Conservation (phyloP, 2,113 vertebrate genomes). For the Amazona vittata region DNA sequence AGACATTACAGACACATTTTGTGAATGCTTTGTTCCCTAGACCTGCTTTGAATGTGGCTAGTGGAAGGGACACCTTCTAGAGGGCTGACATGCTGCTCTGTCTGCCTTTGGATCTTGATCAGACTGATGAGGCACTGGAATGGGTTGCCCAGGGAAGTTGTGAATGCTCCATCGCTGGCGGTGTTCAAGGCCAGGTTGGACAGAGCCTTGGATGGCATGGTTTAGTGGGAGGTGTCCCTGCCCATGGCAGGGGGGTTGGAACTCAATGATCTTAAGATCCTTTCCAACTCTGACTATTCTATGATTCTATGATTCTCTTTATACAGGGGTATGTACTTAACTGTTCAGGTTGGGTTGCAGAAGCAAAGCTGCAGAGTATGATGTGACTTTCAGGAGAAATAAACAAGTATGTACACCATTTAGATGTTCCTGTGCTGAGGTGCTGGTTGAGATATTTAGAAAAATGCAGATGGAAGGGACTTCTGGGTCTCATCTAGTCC, state of each 20-base stretch:
- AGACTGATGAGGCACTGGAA: background rate
- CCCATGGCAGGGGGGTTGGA: no score
- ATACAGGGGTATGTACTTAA: background rate
- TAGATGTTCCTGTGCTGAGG: background rate
- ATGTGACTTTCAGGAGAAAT: background rate
- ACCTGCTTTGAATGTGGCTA: background rate
- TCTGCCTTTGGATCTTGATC: background rate
- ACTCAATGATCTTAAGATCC: no score
- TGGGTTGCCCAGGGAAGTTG: no score
- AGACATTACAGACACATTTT: background rate
- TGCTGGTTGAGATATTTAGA: background rate
- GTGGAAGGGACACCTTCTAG: background rate
- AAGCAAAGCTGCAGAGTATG: background rate
- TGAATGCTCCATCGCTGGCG: no score
- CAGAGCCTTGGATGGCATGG: no score
- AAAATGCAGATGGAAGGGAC: background rate
- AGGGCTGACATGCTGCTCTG: background rate
- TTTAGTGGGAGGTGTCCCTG: no score
- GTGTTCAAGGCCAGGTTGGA: no score
- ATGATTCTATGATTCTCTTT: background rate
- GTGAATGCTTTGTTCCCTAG: background rate
- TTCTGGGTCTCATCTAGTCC: background rate
- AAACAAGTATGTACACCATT: background rate
- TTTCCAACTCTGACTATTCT: no score
- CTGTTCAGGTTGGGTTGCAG: background rate